phyloP scores from a whole-genome alignment of 2,113 vertebrate genomes.

The Rhabdornis inornatus region DNA sequence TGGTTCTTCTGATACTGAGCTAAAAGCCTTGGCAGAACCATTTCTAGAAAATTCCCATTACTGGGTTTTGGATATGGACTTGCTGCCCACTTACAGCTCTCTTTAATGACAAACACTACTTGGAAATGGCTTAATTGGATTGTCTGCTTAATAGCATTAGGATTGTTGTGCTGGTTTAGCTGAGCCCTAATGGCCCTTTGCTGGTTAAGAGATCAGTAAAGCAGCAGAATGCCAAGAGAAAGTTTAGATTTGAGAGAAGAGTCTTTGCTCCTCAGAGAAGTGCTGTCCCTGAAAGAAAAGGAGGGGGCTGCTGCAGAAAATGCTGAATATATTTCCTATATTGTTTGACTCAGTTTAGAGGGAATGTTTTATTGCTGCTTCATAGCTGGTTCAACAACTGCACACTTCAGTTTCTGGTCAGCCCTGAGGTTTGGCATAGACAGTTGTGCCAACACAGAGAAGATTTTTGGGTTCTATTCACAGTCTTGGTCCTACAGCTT shows the following conservation, averaged over 20 bases:
- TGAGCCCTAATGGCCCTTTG: conserved; percentile 35
- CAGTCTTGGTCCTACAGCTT: background rate
- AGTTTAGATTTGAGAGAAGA: background rate
- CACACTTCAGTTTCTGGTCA: background rate
- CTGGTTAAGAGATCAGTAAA: conserved; percentile 38
- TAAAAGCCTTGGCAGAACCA: background rate
- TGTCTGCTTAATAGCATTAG: conserved; percentile 64
- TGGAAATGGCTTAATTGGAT: conserved; percentile 67
- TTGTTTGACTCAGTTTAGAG: background rate
- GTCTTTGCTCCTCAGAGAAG: background rate
- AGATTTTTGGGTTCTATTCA: background rate
- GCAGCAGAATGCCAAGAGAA: background rate
- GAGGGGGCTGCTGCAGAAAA: background rate
- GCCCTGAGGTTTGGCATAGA: background rate
- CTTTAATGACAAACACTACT: conserved; percentile 64
- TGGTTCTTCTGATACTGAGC: background rate
- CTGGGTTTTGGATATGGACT: background rate
- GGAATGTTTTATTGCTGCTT: background rate
- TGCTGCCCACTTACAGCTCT: conserved; percentile 46
- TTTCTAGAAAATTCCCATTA: background rate
- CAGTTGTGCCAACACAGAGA: background rate
- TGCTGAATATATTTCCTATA: background rate
- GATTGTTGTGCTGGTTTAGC: conserved; percentile 41
- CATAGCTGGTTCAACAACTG: background rate
- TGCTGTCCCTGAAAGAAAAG: background rate